Base-by-base conservation (phyloP, 2,113 vertebrate species). In the Campylomormyrus numenius region DNA sequence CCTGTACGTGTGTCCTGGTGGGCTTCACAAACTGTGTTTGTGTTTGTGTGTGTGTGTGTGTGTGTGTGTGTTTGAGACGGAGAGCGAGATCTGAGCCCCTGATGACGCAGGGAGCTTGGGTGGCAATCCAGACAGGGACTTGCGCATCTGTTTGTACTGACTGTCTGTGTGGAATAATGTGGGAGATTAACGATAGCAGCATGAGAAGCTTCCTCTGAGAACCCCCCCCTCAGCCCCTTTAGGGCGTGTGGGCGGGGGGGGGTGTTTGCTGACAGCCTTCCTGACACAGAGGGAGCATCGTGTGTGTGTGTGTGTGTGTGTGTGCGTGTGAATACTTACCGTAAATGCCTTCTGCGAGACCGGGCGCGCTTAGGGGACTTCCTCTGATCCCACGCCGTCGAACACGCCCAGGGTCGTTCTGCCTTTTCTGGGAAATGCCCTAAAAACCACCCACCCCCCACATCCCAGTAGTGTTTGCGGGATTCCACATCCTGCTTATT, bases 1-100 rank as follows among this genome's bases (percentile, higher is more conserved):
- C 95, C 95, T 99, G 98, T 99, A 96, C 97, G 98, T 99, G 96
- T 97, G 98, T 96, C 80, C 89, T 39, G 74, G 13, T 6, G 31
- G 13, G 13, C 31, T 17, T 39, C 74, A 42, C 74, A 7, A 88
- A 31, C 31, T 50, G 58, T 87, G 84, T 49, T 49, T 13, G 85
- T 50, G 53, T 21, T 49, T 87, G 84, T 27, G 11, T 84, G 7
- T 49, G 56, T 13, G 85, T 50, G 53, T 39, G 56, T 17, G 85
- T 49, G 11, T 84, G 13, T 49, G 56, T 13, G 85, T 50, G 53
- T 21, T 10, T 5, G 5, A 35, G 31, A 42, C 2, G 5, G 7
- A 45, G 35, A 21, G 31, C 9, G n/a, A 66, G 83, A 45, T 17
- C 83, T 88, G 80, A 49, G 27, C 62, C 77, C 19, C 87, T 85